A percentile compares a stretch with the other conserved stretches of the same genome.
Evolutionary conservation across 2,113 vertebrate species (phyloP).

Genomic region (Alectura lathami): DNA sequence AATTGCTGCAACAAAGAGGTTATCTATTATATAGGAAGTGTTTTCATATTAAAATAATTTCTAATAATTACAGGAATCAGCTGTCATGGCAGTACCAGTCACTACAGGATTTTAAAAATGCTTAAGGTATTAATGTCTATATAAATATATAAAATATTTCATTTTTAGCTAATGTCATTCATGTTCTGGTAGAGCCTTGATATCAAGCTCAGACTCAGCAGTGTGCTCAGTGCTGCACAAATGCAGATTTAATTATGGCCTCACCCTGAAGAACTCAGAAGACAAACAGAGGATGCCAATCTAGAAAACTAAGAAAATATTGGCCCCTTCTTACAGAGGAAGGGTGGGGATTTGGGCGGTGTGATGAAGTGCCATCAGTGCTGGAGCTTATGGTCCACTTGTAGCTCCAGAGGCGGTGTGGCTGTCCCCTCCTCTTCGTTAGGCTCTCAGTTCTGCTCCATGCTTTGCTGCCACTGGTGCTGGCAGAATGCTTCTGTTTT

Average conservation of each 20-base stretch:
- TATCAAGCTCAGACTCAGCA: neutral
- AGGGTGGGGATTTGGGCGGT: neutral
- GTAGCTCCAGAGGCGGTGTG: neutral
- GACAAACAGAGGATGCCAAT: neutral
- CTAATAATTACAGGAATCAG: neutral
- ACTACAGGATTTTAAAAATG: neutral
- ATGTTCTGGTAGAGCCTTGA: neutral
- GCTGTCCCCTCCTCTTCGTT: neutral
- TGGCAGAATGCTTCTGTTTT: neutral
- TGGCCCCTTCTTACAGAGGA: neutral
- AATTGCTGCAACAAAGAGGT: neutral
- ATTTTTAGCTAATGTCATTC: neutral
- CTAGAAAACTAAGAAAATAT: neutral
- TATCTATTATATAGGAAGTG: neutral
- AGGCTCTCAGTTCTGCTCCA: fast-evolving
- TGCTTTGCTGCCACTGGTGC: neutral
- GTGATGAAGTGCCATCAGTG: fast-evolving
- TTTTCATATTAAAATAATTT: neutral
- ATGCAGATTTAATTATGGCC: neutral
- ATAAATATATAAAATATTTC: neutral
- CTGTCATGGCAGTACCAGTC: neutral
- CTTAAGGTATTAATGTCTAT: neutral
- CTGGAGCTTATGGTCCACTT: neutral
- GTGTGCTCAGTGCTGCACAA: neutral
- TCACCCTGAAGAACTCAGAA: neutral